Percentiles rank a stretch among this genome's conserved stretches.
Evolutionary conservation across 2,797 vertebrate species (phyloP).

Genomic region (Fringilla coelebs): DNA sequence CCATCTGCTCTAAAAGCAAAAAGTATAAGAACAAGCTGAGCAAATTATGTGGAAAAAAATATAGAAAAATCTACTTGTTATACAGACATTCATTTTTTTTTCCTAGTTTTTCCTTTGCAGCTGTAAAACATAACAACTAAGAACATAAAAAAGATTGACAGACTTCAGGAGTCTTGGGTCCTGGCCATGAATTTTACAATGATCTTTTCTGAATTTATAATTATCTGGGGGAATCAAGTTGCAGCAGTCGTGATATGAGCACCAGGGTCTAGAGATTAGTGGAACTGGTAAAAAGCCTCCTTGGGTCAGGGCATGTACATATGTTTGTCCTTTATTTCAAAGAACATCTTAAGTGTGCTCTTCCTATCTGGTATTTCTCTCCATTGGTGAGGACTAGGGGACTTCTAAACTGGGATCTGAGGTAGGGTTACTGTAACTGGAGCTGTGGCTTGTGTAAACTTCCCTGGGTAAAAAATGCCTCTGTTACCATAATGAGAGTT

Average conservation of each 20-base stretch:
- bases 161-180: not conserved
- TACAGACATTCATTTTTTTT: not conserved
- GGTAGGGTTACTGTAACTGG: slow-evolving; percentile 43
- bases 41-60: not conserved
- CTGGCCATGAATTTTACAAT: not conserved
- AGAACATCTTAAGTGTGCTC: slow-evolving; percentile 27
- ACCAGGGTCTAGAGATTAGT: not conserved
- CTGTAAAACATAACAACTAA: not conserved
- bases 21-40: not conserved
- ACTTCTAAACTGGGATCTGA: slow-evolving; percentile 43
- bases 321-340: slow-evolving; percentile 15
- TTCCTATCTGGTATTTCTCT: slow-evolving; percentile 16
- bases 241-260: not conserved
- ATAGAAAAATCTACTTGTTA: not conserved
- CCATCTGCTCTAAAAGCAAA: not conserved
- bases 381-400: not conserved
- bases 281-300: slow-evolving; percentile 7
- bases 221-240: not conserved
- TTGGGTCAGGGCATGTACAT: not conserved
- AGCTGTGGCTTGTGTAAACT: slow-evolving; percentile 34
- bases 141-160: not conserved
- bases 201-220: not conserved
- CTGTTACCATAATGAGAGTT: not conserved
- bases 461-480: not conserved
- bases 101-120: not conserved